These are phyloP conservation scores for Stomorhina lunata DNA, from an alignment of 2,888 invertebrate species.

Conservation along the genomic window DNA sequence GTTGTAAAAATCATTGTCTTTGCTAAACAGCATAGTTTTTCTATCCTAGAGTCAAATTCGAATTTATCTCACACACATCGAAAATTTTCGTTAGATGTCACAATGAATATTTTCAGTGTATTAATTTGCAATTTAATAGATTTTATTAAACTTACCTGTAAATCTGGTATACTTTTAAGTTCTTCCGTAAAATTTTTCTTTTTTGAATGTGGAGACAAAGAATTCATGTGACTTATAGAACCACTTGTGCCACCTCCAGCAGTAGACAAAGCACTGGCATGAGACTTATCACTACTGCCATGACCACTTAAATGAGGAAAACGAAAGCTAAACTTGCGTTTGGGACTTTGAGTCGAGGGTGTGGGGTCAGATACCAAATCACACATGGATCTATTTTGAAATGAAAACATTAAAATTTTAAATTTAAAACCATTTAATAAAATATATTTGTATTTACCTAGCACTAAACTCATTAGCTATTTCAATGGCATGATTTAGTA, in stretches of 20 bases:
- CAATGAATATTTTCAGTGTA: too few relatives aligned
- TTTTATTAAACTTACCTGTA: slow-evolving; percentile 87
- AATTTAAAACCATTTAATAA: not conserved
- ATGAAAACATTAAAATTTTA: slow-evolving; percentile 66
- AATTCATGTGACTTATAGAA: slow-evolving; percentile 74
- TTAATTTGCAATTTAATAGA: too few relatives aligned
- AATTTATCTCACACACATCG: too few relatives aligned
- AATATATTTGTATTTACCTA: slow-evolving; percentile 80
- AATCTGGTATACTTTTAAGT: slow-evolving; percentile 90
- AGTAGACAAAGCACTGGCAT: slow-evolving; percentile 60
- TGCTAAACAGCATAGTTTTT: too few relatives aligned
- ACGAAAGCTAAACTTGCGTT: slow-evolving; percentile 89
- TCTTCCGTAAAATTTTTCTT: slow-evolving; percentile 94
- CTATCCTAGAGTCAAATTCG: too few relatives aligned
- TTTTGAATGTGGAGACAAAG: slow-evolving; percentile 77
- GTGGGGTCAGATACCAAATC: slow-evolving; percentile 82
- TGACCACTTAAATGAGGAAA: slow-evolving; percentile 81
- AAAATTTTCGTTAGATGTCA: too few relatives aligned
- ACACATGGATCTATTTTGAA: slow-evolving; percentile 82
- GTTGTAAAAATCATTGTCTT: too few relatives aligned
- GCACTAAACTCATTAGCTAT: slow-evolving; percentile 95
- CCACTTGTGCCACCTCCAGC: slow-evolving; percentile 40
- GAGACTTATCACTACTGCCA: slow-evolving; percentile 72
- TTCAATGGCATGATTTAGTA: slow-evolving; percentile 94
- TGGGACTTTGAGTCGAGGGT: slow-evolving; percentile 84